Base-by-base conservation (phyloP, 2,113 vertebrate species). In the Etheostoma cragini region DNA sequence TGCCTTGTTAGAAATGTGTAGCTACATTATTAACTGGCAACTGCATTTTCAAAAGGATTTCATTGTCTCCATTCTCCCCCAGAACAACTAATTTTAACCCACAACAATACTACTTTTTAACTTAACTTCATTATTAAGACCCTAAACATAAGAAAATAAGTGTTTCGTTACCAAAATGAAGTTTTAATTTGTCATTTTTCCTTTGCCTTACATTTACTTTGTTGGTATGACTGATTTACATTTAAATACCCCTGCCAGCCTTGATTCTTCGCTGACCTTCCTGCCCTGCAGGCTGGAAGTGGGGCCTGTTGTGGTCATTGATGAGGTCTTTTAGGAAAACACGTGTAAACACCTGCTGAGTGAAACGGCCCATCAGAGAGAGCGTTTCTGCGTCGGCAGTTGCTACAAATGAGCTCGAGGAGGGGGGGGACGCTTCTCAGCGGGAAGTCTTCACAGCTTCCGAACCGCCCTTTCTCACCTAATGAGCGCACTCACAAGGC, bases 401-500 rank as follows among this genome's bases (percentile, higher is more conserved):
- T 1, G 53, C 26, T 42, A 70, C 68, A 76, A 72, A 70, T 30
- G 77, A 72, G 73, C 78, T 7, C 52, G 15, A 14, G 11, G 8
- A 33, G 11, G 11, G 8, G 58, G 11, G 21, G 47, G 80, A 19
- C 71, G 71, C 64, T 2, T 60, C 88, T 35, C 86, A 14, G 89
- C 79, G 72, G 90, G 89, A 6, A 17, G 83, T n/a, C 81, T 12
- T 70, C 52, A 19, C 82, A 8, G 89, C 88, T 90, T 90, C 89
- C 70, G 74, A 80, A 71, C 83, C 49, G 50, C 16, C 49, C 67
- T 75, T 80, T 87, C 85, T 84, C 78, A 91, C 91, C 85, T 91
- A 83, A 91, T 70, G 84, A 89, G 76, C 62, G 33, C 63, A 58
- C 45, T 62, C 71, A 52, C 64, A 38, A 46, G 33, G 67, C 68